Evolutionary conservation across 2,797 vertebrate species (phyloP).

Genomic region (Varecia variegata): DNA sequence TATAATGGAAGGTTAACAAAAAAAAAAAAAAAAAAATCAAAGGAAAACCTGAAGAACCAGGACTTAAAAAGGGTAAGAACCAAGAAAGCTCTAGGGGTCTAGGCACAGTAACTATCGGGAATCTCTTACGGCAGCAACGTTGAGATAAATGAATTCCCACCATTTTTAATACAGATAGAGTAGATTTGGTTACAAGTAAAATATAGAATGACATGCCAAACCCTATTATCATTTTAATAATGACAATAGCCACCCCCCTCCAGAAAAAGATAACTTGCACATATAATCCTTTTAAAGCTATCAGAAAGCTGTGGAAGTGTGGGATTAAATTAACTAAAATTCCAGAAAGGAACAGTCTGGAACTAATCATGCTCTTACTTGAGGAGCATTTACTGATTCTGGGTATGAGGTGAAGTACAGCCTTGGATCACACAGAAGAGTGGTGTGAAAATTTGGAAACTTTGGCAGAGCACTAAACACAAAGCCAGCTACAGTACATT

Average conservation of each 20-base stretch:
- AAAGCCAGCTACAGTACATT: background rate
- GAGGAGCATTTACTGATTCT: background rate
- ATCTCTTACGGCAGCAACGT: background rate
- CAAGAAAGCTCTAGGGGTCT: background rate
- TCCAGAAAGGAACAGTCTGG: background rate
- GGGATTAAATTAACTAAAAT: background rate
- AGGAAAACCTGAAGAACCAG: background rate
- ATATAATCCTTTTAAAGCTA: background rate
- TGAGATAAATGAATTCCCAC: background rate
- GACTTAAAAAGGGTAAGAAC: background rate
- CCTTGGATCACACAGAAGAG: background rate
- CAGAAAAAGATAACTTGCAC: background rate
- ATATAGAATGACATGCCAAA: background rate
- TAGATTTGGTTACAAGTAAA: background rate
- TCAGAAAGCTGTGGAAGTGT: background rate
- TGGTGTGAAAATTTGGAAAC: background rate
- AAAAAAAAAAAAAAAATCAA: background rate
- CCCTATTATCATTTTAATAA: background rate
- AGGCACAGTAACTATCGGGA: background rate
- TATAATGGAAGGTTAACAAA: background rate
- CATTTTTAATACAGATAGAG: background rate
- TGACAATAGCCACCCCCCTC: background rate
- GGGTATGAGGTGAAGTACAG: background rate
- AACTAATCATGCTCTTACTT: background rate
- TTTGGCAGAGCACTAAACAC: background rate